Conservation (phyloP, 2,888 invertebrate species). For the Rhorus exstirpatorius region DNA sequence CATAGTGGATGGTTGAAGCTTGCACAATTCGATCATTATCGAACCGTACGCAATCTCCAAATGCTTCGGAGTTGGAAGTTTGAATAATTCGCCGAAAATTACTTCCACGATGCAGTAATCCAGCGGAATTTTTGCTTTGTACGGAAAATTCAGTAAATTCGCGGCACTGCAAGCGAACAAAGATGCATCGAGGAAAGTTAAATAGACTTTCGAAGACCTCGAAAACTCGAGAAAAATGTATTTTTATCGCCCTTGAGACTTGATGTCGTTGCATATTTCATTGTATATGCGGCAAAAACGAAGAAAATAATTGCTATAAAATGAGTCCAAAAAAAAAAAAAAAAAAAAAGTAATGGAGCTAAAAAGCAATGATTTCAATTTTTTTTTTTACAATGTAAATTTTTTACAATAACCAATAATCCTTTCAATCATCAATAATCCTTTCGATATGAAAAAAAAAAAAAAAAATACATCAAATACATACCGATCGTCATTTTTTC, state of each 20-base stretch:
- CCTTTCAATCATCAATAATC: conserved; percentile 58
- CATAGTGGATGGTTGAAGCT: conserved; percentile 98
- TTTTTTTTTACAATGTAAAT: background rate
- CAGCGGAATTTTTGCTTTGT: conserved; percentile 97
- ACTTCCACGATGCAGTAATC: conserved; percentile 99
- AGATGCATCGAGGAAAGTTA: background rate
- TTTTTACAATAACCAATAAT: too few species aligned
- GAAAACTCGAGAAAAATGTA: background rate
- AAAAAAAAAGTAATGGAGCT: too few species aligned
- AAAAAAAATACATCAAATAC: background rate
- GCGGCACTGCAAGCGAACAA: conserved; percentile 89
- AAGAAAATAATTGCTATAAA: too few species aligned
- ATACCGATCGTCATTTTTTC: too few species aligned
- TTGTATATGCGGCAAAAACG: too few species aligned
- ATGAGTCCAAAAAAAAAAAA: too few species aligned
- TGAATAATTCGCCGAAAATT: conserved; percentile 97
- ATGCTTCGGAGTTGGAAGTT: conserved; percentile 95
- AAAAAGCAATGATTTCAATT: too few species aligned
- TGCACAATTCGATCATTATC: conserved; percentile 98
- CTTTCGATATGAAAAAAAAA: background rate
- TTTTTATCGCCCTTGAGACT: too few species aligned
- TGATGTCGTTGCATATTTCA: too few species aligned
- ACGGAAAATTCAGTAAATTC: conserved; percentile 95
- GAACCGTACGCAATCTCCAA: conserved; percentile 98
- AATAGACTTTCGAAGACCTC: background rate